Evolutionary conservation across 2,888 invertebrate species (phyloP), one percentile per base, ranked within the genome.

Genomic region (Hedya salicella): DNA sequence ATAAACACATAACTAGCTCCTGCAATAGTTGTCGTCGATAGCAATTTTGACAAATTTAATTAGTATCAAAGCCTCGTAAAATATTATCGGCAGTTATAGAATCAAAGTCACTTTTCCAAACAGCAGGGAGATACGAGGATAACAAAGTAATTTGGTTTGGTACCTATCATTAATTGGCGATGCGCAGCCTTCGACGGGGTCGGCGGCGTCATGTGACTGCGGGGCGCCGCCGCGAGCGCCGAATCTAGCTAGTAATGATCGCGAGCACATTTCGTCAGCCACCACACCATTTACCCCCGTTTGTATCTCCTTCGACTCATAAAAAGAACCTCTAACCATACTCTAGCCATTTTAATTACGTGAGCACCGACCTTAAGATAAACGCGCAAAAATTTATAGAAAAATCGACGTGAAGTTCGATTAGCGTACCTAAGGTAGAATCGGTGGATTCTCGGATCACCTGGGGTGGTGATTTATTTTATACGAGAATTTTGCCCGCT

Each of bases 181-280:
- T 50, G 17, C 48, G 25, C 17, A 30, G 50, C 40, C 50, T 50
- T 50, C 50, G 42, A n/a, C 39, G 16, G 16, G 50, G 61, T 42
- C 50, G 25, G 30, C 25, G 40, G 14, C 14, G 50, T 61, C 61
- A 61, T 61, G 50, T 50, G 50, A 61, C 50, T 40, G 6, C 14
- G 50, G 40, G 17, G 17, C 17, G n/a, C 32, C 25, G 61, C 49
- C 16, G 39, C 16, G n/a, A n/a, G n/a, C n/a, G n/a, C 39, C 4
- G 9, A 40, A 21, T 40, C 16, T 40, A 13, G 44, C 57, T 17
- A 32, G 17, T 25, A 16, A 25, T 25, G 21, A 21, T 8, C 9
- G 32, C 8, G 5, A 14, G 14, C 21, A 14, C 17, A 19, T 46
- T 48, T 39, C 36, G 21, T 59, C 46, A n/a, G 32, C 11, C 16